Percentiles rank a stretch among this genome's conserved stretches.
Evolutionary conservation across 2,113 vertebrate species (phyloP).

Genomic region (Gopherus evgoodei): DNA sequence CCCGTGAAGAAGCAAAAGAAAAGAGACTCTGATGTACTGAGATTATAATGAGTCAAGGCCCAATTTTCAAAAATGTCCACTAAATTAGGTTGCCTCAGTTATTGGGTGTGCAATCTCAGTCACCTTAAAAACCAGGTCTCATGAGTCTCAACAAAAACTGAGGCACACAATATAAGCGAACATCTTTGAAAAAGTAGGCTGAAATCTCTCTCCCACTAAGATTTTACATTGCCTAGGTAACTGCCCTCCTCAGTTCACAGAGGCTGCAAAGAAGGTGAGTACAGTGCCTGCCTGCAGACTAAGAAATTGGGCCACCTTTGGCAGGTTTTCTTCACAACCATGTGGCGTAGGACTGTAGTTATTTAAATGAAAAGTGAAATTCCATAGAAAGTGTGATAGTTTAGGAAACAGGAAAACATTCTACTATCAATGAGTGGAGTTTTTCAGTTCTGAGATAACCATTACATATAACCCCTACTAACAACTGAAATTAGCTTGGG

Average conservation of each 20-base stretch:
- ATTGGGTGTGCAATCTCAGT: not conserved
- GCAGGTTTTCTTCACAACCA: not conserved
- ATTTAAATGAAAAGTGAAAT: not conserved
- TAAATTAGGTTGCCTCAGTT: not conserved
- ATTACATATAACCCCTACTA: not conserved
- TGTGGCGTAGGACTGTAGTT: not conserved
- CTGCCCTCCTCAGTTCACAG: not conserved
- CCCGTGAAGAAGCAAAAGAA: not conserved
- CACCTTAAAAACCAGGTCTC: not conserved
- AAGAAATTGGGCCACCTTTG: accelerated
- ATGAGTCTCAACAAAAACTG: not conserved
- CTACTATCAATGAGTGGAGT: not conserved
- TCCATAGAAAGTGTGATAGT: accelerated
- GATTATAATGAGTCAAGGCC: not conserved
- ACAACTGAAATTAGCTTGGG: not conserved
- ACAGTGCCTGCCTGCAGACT: not conserved
- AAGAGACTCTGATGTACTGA: not conserved
- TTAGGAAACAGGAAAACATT: accelerated
- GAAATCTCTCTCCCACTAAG: not conserved
- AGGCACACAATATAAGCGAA: not conserved
- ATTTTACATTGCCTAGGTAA: not conserved
- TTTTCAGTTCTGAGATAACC: not conserved
- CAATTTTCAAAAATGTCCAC: not conserved
- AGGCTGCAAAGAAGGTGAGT: not conserved
- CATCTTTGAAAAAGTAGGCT: not conserved